Percentiles rank a stretch among this genome's conserved stretches.
phyloP scores from a whole-genome alignment of 2,888 invertebrate species.

The Mamestra brassicae region DNA sequence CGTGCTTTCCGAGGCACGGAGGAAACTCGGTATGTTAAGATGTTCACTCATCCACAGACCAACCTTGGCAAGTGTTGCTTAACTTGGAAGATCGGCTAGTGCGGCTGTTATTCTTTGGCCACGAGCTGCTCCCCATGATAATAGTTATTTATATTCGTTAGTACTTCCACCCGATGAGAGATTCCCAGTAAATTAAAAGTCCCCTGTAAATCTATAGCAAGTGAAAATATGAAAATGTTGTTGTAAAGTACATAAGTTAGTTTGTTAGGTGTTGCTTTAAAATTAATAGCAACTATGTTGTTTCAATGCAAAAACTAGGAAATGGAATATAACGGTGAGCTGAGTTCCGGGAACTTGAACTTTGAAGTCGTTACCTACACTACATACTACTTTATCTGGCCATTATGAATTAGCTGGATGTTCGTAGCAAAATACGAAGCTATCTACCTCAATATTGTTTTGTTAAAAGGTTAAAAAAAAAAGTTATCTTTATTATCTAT shows the following conservation, averaged over 20 bases:
- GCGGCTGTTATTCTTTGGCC: too few species aligned
- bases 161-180: too few species aligned
- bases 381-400: not conserved
- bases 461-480: not conserved
- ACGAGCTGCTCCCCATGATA: too few species aligned
- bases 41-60: too few species aligned
- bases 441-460: not conserved
- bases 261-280: slow-evolving; percentile 13
- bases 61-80: too few species aligned
- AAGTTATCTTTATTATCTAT: too few species aligned
- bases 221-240: not conserved
- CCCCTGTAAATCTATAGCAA: not conserved
- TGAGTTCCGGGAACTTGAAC: slow-evolving; percentile 9
- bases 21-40: too few species aligned
- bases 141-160: too few species aligned
- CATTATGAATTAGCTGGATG: not conserved
- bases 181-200: not conserved
- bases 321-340: slow-evolving; percentile 15
- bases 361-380: slow-evolving; percentile 8
- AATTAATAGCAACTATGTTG: slow-evolving; percentile 30
- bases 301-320: slow-evolving; percentile 26
- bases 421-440: too few species aligned
- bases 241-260: slow-evolving; percentile 2
- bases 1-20: too few species aligned
- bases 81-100: too few species aligned